Evolutionary conservation across 2,888 invertebrate genomes (phyloP).

Genomic region (Chorisops tibialis): DNA sequence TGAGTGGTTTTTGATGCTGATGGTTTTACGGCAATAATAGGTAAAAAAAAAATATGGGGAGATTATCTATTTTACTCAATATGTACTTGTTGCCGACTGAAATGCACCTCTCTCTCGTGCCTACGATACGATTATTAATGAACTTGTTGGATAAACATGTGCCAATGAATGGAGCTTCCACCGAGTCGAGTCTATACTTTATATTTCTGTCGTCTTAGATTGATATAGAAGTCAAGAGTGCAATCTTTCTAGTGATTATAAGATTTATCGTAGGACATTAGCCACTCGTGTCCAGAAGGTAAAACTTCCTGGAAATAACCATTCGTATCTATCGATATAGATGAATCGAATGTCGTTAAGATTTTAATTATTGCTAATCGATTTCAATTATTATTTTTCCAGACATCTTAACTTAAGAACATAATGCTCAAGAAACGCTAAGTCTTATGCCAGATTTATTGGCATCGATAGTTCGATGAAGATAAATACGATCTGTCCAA

Average conservation of each 20-base stretch:
- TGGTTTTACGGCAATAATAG: conserved; percentile 4
- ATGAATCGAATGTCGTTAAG: conserved; percentile 1
- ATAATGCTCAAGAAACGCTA: no score
- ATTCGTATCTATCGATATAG: neutral
- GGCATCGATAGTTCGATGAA: no score
- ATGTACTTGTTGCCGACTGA: neutral
- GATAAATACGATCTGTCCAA: no score
- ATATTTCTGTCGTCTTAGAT: neutral
- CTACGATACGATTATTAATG: conserved; percentile 37
- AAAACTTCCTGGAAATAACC: conserved; percentile 19
- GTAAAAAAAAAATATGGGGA: neutral
- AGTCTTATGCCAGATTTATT: no score
- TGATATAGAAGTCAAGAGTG: conserved; percentile 19
- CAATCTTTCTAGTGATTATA: conserved; percentile 26
- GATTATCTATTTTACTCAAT: neutral
- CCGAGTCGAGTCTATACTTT: neutral
- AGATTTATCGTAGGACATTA: conserved; percentile 27
- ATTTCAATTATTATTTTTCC: conserved; percentile 13
- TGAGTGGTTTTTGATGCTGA: no score
- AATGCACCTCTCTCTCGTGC: neutral
- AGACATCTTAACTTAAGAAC: no score
- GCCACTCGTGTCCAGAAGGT: conserved; percentile 10
- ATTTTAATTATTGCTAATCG: conserved; percentile 19
- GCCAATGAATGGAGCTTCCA: conserved; percentile 7
- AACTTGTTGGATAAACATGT: conserved; percentile 39